phyloP scores from a whole-genome alignment of 2,888 invertebrate species.

The Stegophylla sp. region DNA sequence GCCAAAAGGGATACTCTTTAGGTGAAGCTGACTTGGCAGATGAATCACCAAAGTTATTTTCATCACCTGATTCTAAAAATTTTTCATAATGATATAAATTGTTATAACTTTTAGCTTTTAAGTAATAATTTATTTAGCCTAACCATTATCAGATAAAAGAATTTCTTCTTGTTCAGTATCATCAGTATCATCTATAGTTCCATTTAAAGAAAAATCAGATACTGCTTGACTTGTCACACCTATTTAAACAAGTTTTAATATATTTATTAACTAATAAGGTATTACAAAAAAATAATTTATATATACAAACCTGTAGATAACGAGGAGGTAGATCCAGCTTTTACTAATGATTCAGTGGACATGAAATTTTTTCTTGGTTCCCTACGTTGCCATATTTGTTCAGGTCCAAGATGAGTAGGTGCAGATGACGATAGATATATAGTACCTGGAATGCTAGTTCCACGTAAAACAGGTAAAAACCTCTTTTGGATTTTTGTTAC shows the following conservation, averaged over 20 bases:
- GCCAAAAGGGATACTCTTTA: conserved; percentile 93
- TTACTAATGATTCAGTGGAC: conserved; percentile 82
- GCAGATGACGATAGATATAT: conserved; percentile 79
- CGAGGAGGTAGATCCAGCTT: conserved; percentile 84
- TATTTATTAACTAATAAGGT: too few relatives aligned
- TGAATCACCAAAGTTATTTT: conserved; percentile 63
- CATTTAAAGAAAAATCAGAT: conserved; percentile 81
- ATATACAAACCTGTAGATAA: conserved; percentile 75
- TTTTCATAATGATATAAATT: not conserved
- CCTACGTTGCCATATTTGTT: conserved; percentile 83
- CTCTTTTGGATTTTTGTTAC: conserved; percentile 44
- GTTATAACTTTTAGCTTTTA: not conserved
- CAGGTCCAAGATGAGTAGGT: conserved; percentile 82
- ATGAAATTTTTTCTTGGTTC: conserved; percentile 86
- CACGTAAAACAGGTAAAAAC: conserved; percentile 43
- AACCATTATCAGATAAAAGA: conserved; percentile 81
- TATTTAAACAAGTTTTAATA: conserved; percentile 64
- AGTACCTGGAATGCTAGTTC: conserved; percentile 49
- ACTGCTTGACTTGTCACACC: conserved; percentile 84
- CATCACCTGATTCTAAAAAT: conserved; percentile 64
- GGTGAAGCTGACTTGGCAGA: conserved; percentile 66
- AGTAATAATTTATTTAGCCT: not conserved
- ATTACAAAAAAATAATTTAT: not conserved
- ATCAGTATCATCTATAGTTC: conserved; percentile 78
- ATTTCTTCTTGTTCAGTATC: conserved; percentile 88